phyloP scores from a whole-genome alignment of 2,888 invertebrate species.

The Zeuzera pyrina region DNA sequence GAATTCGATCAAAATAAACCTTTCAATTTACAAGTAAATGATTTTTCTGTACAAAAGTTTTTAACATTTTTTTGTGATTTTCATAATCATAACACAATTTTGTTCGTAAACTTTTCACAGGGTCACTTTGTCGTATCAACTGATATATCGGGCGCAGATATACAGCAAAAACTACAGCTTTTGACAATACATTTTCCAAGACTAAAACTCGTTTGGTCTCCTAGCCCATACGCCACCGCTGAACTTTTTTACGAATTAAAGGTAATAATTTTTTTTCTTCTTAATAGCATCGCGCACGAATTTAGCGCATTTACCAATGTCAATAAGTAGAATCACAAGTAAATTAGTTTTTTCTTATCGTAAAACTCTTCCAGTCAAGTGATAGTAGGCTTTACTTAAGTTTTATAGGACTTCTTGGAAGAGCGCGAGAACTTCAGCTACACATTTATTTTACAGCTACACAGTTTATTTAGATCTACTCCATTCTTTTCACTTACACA shows the following conservation, averaged over 20 bases:
- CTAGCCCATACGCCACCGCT: conserved; percentile 95
- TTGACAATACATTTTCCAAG: conserved; percentile 97
- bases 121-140: conserved; percentile 86
- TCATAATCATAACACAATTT: neutral
- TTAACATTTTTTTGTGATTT: neutral
- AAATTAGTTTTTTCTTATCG: too few relatives aligned
- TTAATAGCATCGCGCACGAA: too few relatives aligned
- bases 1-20: conserved; percentile 97
- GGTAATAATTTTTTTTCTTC: too few relatives aligned
- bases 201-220: conserved; percentile 95
- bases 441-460: too few relatives aligned
- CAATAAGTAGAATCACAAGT: too few relatives aligned
- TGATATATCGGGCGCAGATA: conserved; percentile 82
- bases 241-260: conserved; percentile 97
- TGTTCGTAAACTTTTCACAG: too few relatives aligned
- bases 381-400: too few relatives aligned
- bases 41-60: neutral
- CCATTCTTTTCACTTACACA: neutral
- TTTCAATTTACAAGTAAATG: conserved; percentile 85
- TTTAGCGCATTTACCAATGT: too few relatives aligned
- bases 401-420: too few relatives aligned
- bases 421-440: too few relatives aligned
- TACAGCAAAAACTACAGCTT: conserved; percentile 89
- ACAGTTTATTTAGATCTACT: neutral
- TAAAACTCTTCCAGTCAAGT: too few relatives aligned